These are phyloP conservation scores for Rhabdomys dilectus DNA, from an alignment of 2,113 vertebrate species.

Conservation along the genomic window DNA sequence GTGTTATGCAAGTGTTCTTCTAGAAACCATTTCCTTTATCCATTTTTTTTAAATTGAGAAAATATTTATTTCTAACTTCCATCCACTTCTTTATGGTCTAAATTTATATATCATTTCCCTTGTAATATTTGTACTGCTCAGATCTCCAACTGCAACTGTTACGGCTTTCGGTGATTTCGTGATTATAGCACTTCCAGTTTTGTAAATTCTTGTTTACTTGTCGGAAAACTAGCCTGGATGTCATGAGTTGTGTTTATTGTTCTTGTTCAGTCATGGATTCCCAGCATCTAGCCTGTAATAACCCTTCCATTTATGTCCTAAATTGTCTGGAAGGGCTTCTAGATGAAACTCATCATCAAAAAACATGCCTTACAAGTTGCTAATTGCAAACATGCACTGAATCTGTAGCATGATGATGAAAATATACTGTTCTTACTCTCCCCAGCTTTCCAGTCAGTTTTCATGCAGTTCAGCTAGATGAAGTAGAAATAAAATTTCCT, in stretches of 20 bases:
- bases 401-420: conserved; percentile 9
- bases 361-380: not conserved
- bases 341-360: conserved; percentile 54
- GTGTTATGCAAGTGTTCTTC: not conserved
- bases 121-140: not conserved
- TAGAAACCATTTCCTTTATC: not conserved
- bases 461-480: not conserved
- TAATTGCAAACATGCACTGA: conserved; percentile 51
- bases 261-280: conserved; percentile 56
- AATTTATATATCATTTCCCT: not conserved
- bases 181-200: conserved; percentile 28
- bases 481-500: not conserved
- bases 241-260: conserved; percentile 51
- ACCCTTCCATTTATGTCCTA: conserved; percentile 56
- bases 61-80: conserved; percentile 27
- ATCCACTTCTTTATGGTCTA: not conserved
- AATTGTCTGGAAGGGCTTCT: conserved; percentile 62
- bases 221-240: conserved; percentile 23
- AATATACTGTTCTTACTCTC: not conserved
- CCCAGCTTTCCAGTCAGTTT: not conserved
- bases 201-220: conserved; percentile 44
- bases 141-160: not conserved
- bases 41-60: not conserved
- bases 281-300: conserved; percentile 48
- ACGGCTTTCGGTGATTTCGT: not conserved